Base-by-base conservation (phyloP, 92 coral and sea anemone genomes). In the Parazoanthus atlanticus region DNA sequence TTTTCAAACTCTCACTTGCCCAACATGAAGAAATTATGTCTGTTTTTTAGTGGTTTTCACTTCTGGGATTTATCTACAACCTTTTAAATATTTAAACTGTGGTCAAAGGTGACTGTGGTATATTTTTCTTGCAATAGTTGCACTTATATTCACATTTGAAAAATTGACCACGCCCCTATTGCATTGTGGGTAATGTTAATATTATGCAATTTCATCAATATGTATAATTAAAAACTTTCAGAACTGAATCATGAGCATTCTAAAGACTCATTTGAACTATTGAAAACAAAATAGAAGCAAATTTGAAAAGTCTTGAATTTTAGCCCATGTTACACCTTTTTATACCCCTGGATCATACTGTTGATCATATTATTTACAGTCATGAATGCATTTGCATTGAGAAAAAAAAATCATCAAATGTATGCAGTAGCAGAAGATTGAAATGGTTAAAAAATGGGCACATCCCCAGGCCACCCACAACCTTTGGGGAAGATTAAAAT, bases 41-140 rank as follows among this genome's bases (percentile, higher is more conserved):
- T 76, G 58, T 25, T 77, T 76, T 73, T 77, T 41, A 77, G 61
- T 43, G 21, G 34, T 77, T 40, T 23, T 77, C 81, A 77, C 33
- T 77, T 77, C 81, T 77, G 81, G 8, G 61, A 77, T 77, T 41
- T 77, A 43, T 40, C 32, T 77, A 77, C 61, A 77, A 77, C 34
- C 21, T 77, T 77, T 77, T 77, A 77, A 77, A n/a, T 77, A 10
- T 77, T 77, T 77, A 77, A 77, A 77, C 61, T 38, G 81, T 77
- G 81, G 61, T 77, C 81, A 41, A 74, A 77, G 61, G 10, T 77
- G 61, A 43, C 81, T 77, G 81, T 77, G 81, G 81, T 17, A 77
- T 43, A n/a, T 61, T 40, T 43, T 41, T 77, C 81, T 77, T 77
- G 81, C 81, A 41, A 41, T 2, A 77, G 58, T 25, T 77, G 81